Base-by-base conservation (phyloP, 2,113 vertebrate species). In the Helogale parvula region DNA sequence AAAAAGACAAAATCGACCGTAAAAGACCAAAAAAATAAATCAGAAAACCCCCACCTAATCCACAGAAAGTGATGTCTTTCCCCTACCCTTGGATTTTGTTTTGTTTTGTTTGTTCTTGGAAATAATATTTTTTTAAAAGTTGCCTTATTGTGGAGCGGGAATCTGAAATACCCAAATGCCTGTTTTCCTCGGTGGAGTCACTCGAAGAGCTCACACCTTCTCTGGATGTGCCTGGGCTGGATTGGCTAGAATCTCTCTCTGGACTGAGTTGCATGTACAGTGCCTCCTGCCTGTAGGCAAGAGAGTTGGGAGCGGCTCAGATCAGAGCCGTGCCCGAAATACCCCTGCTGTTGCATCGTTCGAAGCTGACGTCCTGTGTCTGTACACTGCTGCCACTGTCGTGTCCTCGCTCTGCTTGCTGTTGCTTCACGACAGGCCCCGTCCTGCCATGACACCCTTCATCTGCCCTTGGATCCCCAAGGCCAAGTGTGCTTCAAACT, bases 111-210 rank as follows among this genome's bases (percentile, higher is more conserved):
- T 98, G 98, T 98, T 98, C 98, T 99, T 98, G 98, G 97, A 99
- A 98, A 98, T 98, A 72, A 98, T 97, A 98, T 97, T 99, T 98
- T 98, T 98, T 98, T 98, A 98, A 98, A 98, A 97, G 98, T 99
- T 99, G 99, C 99, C 99, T 99, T 99, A 99, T 97, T 98, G 98
- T 99, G 98, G 98, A 99, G 98, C 97, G 98, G 98, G 98, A 98
- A 98, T 96, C 0, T 86, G 97, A 97, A 96, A 92, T 84, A 87
- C 95, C 95, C 98, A 89, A 96, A 97, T 93, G 98, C 98, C 97
- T 96, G 97, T 97, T 98, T 98, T 98, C 98, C 97, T 98, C 27
- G 63, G 65, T 47, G 96, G 97, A 96, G 96, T 91, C 77, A 12
- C 60, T 52, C 7, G 88, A 84, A 88, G 87, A 90, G 92, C 85